Conservation (phyloP, 2,888 invertebrate species). For the Spialia ferax region DNA sequence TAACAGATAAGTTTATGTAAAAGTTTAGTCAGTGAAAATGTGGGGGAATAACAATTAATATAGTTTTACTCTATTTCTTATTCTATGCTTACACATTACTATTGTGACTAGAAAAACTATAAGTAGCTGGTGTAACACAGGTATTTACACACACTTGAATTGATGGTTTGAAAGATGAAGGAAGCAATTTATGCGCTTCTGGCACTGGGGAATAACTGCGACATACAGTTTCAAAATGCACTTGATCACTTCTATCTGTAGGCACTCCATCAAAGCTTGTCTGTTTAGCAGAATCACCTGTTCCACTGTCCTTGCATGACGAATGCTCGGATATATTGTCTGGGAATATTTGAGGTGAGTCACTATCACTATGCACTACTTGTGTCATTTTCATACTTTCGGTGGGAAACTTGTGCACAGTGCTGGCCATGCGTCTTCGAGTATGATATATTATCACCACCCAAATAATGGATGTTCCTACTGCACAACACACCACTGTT, state of each 20-base stretch:
- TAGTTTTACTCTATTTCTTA: constrained; percentile 48
- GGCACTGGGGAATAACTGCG: constrained; percentile 81
- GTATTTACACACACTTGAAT: constrained; percentile 85
- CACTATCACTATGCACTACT: constrained; percentile 83
- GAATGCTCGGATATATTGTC: constrained; percentile 92
- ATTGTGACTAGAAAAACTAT: constrained; percentile 86
- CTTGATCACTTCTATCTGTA: constrained; percentile 76
- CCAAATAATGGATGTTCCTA: constrained; percentile 97
- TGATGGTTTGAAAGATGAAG: constrained; percentile 83
- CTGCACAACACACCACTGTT: constrained; percentile 95
- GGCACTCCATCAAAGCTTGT: constrained; percentile 89
- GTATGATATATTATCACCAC: constrained; percentile 96
- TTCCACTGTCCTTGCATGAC: constrained; percentile 93
- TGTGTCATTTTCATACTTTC: constrained; percentile 82
- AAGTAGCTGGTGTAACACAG: constrained; percentile 84
- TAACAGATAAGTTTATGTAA: constrained; percentile 43
- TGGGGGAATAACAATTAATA: constrained; percentile 56
- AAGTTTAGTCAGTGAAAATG: constrained; percentile 73
- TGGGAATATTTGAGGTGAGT: constrained; percentile 81
- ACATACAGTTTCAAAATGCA: constrained; percentile 79
- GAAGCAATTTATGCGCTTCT: constrained; percentile 82
- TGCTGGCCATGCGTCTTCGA: constrained; percentile 88
- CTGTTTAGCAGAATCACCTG: constrained; percentile 92
- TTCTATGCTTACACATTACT: constrained; percentile 70
- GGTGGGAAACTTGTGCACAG: constrained; percentile 77